phyloP scores from a whole-genome alignment of 2,797 vertebrate genomes.

The Hippopotamyrus pictus region DNA sequence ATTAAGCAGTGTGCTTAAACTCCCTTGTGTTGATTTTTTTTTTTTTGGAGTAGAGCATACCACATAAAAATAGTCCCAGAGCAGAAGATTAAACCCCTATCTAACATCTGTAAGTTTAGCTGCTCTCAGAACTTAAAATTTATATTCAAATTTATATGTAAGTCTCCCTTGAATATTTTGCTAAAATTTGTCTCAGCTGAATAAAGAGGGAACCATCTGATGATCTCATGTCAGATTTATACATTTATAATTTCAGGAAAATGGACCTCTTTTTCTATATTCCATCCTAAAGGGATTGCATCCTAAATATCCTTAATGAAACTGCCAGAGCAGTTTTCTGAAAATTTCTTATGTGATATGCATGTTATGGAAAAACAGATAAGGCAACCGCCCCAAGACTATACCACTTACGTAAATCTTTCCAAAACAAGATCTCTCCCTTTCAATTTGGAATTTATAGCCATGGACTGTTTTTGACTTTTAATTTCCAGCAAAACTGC shows the following conservation, averaged over 20 bases:
- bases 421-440: neutral
- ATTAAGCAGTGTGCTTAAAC: neutral
- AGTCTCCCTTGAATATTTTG: neutral
- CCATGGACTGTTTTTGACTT: neutral
- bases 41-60: neutral
- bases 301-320: neutral
- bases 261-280: neutral
- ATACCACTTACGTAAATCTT: neutral
- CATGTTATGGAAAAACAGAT: neutral
- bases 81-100: slow-evolving; percentile 10
- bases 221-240: neutral
- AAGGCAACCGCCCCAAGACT: neutral
- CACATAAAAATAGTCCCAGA: neutral
- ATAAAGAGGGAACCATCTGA: neutral
- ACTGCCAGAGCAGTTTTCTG: neutral
- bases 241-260: neutral
- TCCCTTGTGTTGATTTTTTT: neutral
- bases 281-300: neutral
- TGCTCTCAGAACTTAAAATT: neutral
- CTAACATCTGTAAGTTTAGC: slow-evolving; percentile 9
- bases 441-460: neutral
- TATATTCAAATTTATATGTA: neutral
- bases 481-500: neutral
- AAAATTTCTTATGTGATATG: neutral
- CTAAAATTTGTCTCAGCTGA: neutral